Evolutionary conservation across 2,113 vertebrate genomes (phyloP), one percentile per base, ranked within the genome.

Genomic region (Microcebus jonahi): DNA sequence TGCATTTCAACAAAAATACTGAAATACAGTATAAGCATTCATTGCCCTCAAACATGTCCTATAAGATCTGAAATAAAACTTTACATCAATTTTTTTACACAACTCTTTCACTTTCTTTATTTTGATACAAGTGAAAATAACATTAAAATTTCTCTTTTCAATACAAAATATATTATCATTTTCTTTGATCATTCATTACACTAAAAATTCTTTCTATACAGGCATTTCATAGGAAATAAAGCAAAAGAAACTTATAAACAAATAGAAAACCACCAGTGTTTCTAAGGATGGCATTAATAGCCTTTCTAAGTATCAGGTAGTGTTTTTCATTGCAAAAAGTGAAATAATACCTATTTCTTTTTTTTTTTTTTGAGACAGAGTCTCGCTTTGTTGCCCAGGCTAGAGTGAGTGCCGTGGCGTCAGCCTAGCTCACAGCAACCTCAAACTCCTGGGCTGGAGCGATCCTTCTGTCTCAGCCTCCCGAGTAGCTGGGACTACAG

Each of bases 21-120:
- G 73, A 82, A 25, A 59, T 23, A 34, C 9, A 88, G 45, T 23
- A 67, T 93, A 96, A 97, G 89, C 76, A 82, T 85, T 53, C 68
- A 93, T 95, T 67, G 29, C 29, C 17, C 86, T 36, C 14, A 91
- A 91, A 50, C 13, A 71, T 83, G 50, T 73, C 50, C 83, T 86
- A 9, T 89, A 88, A 94, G 45, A 71, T 55, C 59, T 73, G 42
- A 97, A 93, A 79, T 94, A 86, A 80, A 91, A 85, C 20, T 65
- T 73, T 80, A 34, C 84, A 63, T 76, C 67, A 86, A 36, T 76
- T 94, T 88, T 91, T 81, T 76, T 84, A 55, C 7, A 61, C 39
- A 65, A 25, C 21, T 77, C 85, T 68, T 65, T 63, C 13, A 55
- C 63, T 90, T 95, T 90, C 63, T 90, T 95, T 90, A 73, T 79